Conservation (phyloP, 2,888 invertebrate species). For the Pachydiplax longipennis region DNA sequence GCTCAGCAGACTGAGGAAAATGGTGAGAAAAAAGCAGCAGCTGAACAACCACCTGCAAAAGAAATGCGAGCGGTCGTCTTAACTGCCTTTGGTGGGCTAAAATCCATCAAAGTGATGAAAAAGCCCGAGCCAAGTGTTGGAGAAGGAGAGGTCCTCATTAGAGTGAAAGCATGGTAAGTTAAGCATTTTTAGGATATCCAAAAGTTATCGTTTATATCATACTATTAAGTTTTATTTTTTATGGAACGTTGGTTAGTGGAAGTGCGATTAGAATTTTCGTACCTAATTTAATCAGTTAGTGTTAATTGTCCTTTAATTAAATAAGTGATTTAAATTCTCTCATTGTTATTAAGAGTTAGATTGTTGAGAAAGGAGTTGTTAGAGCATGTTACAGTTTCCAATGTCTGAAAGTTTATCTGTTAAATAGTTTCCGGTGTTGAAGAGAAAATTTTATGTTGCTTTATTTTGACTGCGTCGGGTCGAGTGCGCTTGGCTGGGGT, state of each 20-base stretch:
- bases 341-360: too few relatives aligned
- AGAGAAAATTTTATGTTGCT: not conserved
- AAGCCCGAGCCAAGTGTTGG: slow-evolving; percentile 76
- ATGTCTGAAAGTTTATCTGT: not conserved
- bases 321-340: too few relatives aligned
- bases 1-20: slow-evolving; percentile 21
- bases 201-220: not conserved
- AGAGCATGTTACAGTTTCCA: not conserved
- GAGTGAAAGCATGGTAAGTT: slow-evolving; percentile 87
- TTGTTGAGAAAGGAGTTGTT: too few relatives aligned
- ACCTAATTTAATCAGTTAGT: not conserved
- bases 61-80: slow-evolving; percentile 87
- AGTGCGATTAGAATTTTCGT: not conserved
- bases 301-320: too few relatives aligned
- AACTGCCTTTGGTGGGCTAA: slow-evolving; percentile 85
- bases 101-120: slow-evolving; percentile 82
- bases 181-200: not conserved
- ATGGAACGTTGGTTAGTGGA: not conserved
- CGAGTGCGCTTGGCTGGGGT: slow-evolving; percentile 36
- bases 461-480: slow-evolving; percentile 38
- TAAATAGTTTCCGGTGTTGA: not conserved
- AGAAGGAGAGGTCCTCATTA: slow-evolving; percentile 80
- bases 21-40: slow-evolving; percentile 54
- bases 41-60: slow-evolving; percentile 68
- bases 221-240: not conserved